Evolutionary conservation across 2,113 vertebrate genomes (phyloP).

Genomic region (human (Homo sapiens)): GRCh38 chr11:83550501-83551000

Average conservation of each 20-base stretch:
- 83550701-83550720: not conserved
- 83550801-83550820: not conserved
- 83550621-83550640: slow-evolving; percentile 34
- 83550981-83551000: not conserved
- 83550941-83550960: not conserved
- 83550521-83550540: not conserved
- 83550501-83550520: not conserved
- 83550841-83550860: not conserved
- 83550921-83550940: not conserved
- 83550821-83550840: not conserved
- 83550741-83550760: not conserved
- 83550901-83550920: not conserved
- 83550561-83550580: not conserved
- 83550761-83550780: not conserved
- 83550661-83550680: not conserved
- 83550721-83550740: not conserved
- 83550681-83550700: slow-evolving; percentile 24
- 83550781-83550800: not conserved
- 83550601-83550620: not conserved
- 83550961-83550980: not conserved
- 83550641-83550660: not conserved
- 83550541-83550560: not conserved
- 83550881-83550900: not conserved
- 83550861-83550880: not conserved
- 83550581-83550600: not conserved